A percentile compares a stretch with the other conserved stretches of the same genome.
Evolutionary conservation across 2,888 invertebrate species (phyloP).

Genomic region (Kryphioiulus occultus): DNA sequence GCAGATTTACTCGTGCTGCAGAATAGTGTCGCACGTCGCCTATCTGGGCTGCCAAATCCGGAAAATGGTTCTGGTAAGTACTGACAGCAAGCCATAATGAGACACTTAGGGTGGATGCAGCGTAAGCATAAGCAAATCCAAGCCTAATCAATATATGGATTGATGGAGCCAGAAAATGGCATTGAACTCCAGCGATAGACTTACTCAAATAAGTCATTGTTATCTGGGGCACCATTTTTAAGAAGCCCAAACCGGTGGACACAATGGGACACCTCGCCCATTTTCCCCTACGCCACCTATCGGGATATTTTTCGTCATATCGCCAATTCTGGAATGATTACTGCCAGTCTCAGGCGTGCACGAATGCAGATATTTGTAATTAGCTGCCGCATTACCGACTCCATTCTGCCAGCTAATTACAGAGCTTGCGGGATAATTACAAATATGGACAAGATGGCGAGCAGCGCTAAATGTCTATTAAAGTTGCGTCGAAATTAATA

Average conservation of each 20-base stretch:
- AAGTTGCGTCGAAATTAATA: slow-evolving; percentile 20
- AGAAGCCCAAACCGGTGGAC: not conserved
- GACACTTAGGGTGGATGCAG: not conserved
- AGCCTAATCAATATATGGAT: slow-evolving; percentile 7
- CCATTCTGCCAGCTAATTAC: slow-evolving; percentile 16
- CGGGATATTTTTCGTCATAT: too few relatives aligned
- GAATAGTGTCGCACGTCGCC: not conserved
- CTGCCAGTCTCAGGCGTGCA: not conserved
- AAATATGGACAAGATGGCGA: slow-evolving; percentile 1
- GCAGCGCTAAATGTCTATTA: not conserved
- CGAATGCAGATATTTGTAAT: not conserved
- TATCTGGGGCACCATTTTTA: not conserved
- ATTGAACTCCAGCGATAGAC: not conserved
- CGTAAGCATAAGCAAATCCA: not conserved
- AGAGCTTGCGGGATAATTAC: not conserved
- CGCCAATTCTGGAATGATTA: not conserved
- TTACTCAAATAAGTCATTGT: slow-evolving; percentile 9
- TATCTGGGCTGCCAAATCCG: not conserved
- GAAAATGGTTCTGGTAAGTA: slow-evolving; percentile 17
- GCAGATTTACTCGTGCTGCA: not conserved
- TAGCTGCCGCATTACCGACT: not conserved
- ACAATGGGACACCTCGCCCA: not conserved
- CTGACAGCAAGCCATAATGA: slow-evolving; percentile 17
- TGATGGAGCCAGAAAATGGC: not conserved
- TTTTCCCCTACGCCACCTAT: not conserved